Evolutionary conservation across 2,888 invertebrate genomes (phyloP).

Genomic region (Acrobasis consociella): DNA sequence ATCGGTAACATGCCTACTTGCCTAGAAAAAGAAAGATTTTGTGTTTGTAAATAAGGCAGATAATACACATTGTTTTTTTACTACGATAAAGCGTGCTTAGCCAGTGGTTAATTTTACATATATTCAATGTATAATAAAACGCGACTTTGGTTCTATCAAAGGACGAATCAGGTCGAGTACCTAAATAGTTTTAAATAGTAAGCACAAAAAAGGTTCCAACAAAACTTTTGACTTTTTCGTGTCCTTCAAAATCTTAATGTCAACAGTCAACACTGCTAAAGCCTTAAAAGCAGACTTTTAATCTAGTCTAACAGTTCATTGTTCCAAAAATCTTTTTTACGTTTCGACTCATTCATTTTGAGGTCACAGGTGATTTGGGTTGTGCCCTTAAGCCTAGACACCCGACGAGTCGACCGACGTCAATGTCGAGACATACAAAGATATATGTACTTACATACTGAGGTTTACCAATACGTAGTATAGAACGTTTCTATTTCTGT

Average conservation of each 20-base stretch:
- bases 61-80: too few species aligned
- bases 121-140: too few species aligned
- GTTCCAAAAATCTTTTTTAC: slow-evolving; percentile 2
- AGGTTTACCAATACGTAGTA: background rate
- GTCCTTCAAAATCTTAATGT: background rate
- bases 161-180: too few species aligned
- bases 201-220: background rate
- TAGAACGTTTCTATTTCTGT: background rate
- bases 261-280: background rate
- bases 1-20: too few species aligned
- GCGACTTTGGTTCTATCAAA: too few species aligned
- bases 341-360: slow-evolving; percentile 8
- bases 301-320: background rate
- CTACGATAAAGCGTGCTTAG: too few species aligned
- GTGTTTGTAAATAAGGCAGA: too few species aligned
- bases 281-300: background rate
- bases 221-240: background rate
- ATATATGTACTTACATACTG: background rate
- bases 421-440: slow-evolving; percentile 17
- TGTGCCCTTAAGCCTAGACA: slow-evolving; percentile 1
- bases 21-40: too few species aligned
- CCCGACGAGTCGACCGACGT: slow-evolving; percentile 18
- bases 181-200: background rate
- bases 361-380: slow-evolving; percentile 23
- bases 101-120: too few species aligned